These are phyloP conservation scores for Perca fluviatilis DNA, from an alignment of 2,113 vertebrate species.

Conservation along the genomic window DNA sequence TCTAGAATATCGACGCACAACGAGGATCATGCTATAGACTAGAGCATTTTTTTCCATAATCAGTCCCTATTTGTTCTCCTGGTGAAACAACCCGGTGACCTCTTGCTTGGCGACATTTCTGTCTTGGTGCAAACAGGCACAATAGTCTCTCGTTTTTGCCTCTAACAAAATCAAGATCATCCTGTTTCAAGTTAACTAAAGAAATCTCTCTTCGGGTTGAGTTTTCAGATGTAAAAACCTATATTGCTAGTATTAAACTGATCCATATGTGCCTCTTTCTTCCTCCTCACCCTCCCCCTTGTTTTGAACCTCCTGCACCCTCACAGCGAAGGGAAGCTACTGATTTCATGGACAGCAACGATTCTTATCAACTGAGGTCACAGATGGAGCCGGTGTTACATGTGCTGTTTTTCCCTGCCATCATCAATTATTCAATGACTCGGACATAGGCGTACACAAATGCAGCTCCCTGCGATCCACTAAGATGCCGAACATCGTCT, in stretches of 20 bases:
- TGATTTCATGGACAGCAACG: slow-evolving; percentile 36
- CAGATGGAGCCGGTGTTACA: slow-evolving; percentile 42
- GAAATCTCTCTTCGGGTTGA: background rate
- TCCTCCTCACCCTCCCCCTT: background rate
- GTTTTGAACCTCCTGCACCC: background rate
- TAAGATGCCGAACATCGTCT: slow-evolving; percentile 16
- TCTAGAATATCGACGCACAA: background rate
- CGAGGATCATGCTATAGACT: background rate
- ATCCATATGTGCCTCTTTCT: slow-evolving; percentile 20
- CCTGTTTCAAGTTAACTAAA: background rate
- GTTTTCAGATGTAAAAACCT: background rate
- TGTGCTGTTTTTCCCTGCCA: slow-evolving; percentile 16
- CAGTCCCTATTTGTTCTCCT: background rate
- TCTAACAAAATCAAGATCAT: background rate
- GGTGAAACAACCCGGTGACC: background rate
- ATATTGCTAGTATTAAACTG: slow-evolving; percentile 21
- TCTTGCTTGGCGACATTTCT: slow-evolving; percentile 12
- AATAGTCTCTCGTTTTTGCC: background rate
- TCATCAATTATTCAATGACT: slow-evolving; percentile 63
- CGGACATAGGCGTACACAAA: slow-evolving; percentile 3
- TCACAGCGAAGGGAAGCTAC: slow-evolving; percentile 40
- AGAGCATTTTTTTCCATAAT: slow-evolving; percentile 3
- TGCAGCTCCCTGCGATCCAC: slow-evolving; percentile 30
- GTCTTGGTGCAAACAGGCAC: slow-evolving; percentile 1
- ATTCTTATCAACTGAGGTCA: slow-evolving; percentile 57